Evolutionary conservation across 2,113 vertebrate species (phyloP).

Genomic region (Tyrannus savana): DNA sequence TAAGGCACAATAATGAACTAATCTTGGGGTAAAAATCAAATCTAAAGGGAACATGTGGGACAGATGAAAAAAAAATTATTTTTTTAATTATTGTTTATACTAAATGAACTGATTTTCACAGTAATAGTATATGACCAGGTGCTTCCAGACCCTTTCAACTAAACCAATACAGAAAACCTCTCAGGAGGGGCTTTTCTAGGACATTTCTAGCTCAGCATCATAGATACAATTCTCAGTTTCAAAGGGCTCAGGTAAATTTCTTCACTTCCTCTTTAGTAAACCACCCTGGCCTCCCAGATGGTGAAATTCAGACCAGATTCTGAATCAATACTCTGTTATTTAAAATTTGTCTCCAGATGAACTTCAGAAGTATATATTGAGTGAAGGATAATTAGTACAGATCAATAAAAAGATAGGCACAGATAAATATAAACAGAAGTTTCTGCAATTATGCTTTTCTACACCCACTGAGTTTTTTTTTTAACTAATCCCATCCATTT

Average conservation of each 20-base stretch:
- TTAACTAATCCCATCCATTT: background rate
- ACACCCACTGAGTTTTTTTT: constrained; percentile 1
- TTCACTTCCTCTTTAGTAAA: background rate
- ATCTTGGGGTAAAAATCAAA: background rate
- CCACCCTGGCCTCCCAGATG: background rate
- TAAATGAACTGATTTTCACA: background rate
- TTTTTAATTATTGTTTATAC: background rate
- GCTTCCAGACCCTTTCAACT: background rate
- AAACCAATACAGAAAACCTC: background rate
- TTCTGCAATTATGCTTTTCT: background rate
- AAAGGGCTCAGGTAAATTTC: background rate
- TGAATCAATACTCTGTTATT: background rate
- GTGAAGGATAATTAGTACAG: background rate
- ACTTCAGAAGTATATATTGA: background rate
- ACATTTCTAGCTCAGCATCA: background rate
- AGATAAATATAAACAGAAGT: background rate
- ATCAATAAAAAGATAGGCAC: background rate
- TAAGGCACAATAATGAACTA: background rate
- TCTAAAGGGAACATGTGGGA: background rate
- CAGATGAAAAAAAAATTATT: background rate
- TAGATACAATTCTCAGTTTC: accelerated
- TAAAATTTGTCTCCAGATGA: background rate
- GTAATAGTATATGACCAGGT: background rate
- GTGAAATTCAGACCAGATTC: background rate
- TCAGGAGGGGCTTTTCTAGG: background rate